Conservation (phyloP, 2,888 invertebrate species). For the Steromphala cineraria region DNA sequence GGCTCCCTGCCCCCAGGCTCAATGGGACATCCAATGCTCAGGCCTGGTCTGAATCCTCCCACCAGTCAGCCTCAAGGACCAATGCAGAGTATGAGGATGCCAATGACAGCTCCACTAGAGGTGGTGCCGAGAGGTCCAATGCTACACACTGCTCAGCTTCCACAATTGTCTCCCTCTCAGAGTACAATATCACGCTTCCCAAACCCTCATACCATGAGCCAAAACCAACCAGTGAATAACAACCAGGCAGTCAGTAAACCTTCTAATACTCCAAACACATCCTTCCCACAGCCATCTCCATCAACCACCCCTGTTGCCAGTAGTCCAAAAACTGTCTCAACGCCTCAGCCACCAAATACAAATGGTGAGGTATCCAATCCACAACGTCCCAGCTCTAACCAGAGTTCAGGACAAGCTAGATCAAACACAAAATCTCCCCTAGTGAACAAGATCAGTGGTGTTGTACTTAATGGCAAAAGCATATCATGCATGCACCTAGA, state of each 20-base stretch:
- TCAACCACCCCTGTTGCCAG: not conserved
- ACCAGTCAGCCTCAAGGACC: slow-evolving; percentile 6
- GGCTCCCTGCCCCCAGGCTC: not conserved
- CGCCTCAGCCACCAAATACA: not conserved
- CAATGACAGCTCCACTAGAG: not conserved
- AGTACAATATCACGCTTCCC: not conserved
- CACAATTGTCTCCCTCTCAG: slow-evolving; percentile 20
- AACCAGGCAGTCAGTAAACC: not conserved
- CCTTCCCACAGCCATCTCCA: not conserved
- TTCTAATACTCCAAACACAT: not conserved
- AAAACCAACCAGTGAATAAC: not conserved
- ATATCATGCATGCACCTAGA: slow-evolving; percentile 68
- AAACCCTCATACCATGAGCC: not conserved
- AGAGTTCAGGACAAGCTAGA: not conserved
- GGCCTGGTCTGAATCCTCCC: not conserved
- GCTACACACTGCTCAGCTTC: slow-evolving; percentile 13
- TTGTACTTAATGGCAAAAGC: slow-evolving; percentile 67
- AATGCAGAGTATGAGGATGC: slow-evolving; percentile 12
- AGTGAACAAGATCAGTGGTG: slow-evolving; percentile 52
- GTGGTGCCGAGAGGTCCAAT: not conserved
- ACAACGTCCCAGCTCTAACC: not conserved
- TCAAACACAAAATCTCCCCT: not conserved
- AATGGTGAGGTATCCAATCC: not conserved
- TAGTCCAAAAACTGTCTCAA: not conserved
- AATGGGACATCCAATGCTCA: not conserved